A percentile compares a stretch with the other conserved stretches of the same genome.
Conservation (phyloP, 2,888 invertebrate genomes). For the Arrhopalites spinosus region DNA sequence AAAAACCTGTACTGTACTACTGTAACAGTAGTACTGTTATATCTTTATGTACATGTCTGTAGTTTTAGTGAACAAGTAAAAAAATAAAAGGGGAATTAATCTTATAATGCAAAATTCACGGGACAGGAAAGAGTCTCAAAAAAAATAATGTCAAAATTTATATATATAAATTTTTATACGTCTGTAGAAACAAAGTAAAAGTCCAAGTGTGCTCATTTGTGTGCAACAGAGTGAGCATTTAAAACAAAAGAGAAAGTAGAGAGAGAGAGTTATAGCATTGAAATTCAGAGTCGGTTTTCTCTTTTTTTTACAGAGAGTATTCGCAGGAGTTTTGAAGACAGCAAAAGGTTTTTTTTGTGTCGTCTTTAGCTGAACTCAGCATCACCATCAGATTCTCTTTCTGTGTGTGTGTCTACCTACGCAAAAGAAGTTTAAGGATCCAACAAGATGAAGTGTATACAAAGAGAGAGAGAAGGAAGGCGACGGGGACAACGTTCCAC, state of each 20-base stretch:
- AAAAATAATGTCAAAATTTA: too few species aligned
- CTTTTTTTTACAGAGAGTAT: neutral
- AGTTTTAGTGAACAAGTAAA: too few species aligned
- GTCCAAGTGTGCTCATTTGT: constrained; percentile 9
- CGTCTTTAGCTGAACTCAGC: constrained; percentile 3
- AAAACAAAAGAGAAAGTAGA: constrained; percentile 9
- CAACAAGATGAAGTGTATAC: neutral
- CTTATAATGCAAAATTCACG: too few species aligned
- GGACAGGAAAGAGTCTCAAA: too few species aligned
- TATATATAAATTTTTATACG: too few species aligned
- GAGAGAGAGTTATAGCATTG: constrained; percentile 23
- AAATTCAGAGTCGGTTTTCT: constrained; percentile 24
- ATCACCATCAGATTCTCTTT: neutral
- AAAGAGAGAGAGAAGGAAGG: neutral
- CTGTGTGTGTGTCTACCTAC: neutral
- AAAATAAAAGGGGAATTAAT: too few species aligned
- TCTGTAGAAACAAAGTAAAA: too few species aligned
- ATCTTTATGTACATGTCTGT: too few species aligned
- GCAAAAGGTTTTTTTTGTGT: neutral
- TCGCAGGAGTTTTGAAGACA: neutral
- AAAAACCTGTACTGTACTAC: neutral
- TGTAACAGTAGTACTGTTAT: too few species aligned
- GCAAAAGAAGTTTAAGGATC: constrained; percentile 6
- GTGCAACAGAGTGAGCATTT: constrained; percentile 19
- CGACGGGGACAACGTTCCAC: neutral